These are phyloP conservation scores for Cosmia pyralina DNA, from an alignment of 2,888 invertebrate species.

Conservation along the genomic window DNA sequence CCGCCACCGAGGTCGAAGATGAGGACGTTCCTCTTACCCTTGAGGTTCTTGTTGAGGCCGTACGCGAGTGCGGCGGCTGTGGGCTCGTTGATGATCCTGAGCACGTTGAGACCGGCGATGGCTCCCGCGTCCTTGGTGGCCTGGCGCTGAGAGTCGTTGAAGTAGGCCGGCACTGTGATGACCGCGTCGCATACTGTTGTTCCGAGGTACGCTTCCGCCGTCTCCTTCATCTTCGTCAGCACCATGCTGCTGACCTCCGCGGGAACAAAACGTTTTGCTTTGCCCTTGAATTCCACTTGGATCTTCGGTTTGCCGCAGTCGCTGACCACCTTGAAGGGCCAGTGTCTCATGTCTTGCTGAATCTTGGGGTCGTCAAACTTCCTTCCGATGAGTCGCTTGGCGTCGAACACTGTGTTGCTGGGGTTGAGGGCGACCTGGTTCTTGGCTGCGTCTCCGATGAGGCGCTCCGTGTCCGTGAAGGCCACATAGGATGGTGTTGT, in stretches of 20 bases:
- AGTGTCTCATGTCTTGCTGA: slow-evolving; percentile 94
- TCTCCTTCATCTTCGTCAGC: slow-evolving; percentile 95
- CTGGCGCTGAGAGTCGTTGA: slow-evolving; percentile 94
- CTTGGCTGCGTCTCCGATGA: slow-evolving; percentile 93
- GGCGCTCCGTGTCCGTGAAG: slow-evolving; percentile 92
- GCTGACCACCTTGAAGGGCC: slow-evolving; percentile 94
- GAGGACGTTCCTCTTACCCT: slow-evolving; percentile 93
- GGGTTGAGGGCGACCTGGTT: slow-evolving; percentile 94
- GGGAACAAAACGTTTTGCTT: slow-evolving; percentile 91
- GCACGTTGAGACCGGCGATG: slow-evolving; percentile 95
- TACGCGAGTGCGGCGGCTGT: slow-evolving; percentile 96
- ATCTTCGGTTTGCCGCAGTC: slow-evolving; percentile 92
- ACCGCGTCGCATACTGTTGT: slow-evolving; percentile 92
- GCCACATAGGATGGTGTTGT: slow-evolving; percentile 94
- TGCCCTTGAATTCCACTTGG: slow-evolving; percentile 92
- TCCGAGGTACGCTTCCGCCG: slow-evolving; percentile 93
- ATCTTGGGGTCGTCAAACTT: slow-evolving; percentile 93
- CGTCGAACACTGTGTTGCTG: slow-evolving; percentile 93
- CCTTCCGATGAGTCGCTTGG: slow-evolving; percentile 95
- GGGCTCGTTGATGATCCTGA: slow-evolving; percentile 97
- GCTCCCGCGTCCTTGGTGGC: slow-evolving; percentile 97
- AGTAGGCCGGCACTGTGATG: slow-evolving; percentile 95
- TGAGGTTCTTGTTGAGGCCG: slow-evolving; percentile 93
- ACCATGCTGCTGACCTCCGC: slow-evolving; percentile 94
- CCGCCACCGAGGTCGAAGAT: slow-evolving; percentile 95